Conservation (phyloP, 2,113 vertebrate species). For the Actenoides lindsayi region DNA sequence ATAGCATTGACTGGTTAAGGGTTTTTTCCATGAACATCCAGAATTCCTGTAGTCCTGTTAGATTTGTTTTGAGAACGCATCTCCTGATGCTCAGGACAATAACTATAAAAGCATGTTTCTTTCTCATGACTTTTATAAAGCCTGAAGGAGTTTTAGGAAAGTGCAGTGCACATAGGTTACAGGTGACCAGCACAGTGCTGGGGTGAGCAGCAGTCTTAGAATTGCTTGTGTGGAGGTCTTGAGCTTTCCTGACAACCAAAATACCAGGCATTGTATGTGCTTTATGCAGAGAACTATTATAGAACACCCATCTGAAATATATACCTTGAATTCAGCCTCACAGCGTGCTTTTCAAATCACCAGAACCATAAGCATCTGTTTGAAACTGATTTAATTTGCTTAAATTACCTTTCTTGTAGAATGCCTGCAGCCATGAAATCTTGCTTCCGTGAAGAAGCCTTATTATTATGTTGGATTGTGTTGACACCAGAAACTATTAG, state of each 20-base stretch:
- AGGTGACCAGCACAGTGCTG: background rate
- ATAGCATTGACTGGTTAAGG: background rate
- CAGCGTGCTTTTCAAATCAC: background rate
- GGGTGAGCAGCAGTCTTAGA: background rate
- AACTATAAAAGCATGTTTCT: background rate
- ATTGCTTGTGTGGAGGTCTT: background rate
- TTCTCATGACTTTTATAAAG: background rate
- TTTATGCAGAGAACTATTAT: background rate
- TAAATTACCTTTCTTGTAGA: constrained; percentile 12
- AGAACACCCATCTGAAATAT: background rate
- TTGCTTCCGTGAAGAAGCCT: background rate
- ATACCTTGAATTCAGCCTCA: background rate
- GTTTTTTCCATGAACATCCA: background rate
- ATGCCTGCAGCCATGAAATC: background rate
- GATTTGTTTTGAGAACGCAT: background rate
- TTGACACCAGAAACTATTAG: background rate
- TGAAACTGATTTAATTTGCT: constrained; percentile 39
- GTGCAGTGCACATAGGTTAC: background rate
- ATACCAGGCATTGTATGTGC: background rate
- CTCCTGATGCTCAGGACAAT: background rate
- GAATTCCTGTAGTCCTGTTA: background rate
- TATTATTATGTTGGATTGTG: background rate
- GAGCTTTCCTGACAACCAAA: background rate
- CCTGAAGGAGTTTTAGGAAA: background rate
- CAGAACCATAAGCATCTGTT: background rate